A percentile compares a stretch with the other conserved stretches of the same genome.
Evolutionary conservation across 2,113 vertebrate species (phyloP).

Genomic region (Columba janthina): DNA sequence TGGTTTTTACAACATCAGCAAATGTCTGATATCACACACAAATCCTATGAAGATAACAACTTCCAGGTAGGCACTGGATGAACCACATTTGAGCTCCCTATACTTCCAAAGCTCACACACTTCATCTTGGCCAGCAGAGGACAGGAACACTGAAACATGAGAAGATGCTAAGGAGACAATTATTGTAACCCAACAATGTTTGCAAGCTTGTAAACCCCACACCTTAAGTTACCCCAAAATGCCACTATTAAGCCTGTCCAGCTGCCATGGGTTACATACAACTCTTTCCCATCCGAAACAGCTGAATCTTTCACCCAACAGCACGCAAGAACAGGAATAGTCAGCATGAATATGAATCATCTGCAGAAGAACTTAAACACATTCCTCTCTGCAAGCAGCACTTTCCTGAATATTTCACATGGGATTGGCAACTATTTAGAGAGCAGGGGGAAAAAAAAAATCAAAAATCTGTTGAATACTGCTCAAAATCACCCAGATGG

Average conservation of each 20-base stretch:
- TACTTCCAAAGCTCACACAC: neutral
- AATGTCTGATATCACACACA: neutral
- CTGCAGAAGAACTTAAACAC: neutral
- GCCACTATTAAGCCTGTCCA: neutral
- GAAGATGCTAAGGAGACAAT: neutral
- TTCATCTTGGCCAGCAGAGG: neutral
- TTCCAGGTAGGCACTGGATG: neutral
- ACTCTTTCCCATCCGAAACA: neutral
- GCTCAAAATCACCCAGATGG: neutral
- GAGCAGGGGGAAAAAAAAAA: neutral
- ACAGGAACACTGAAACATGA: neutral
- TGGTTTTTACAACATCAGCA: neutral
- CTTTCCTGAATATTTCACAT: neutral
- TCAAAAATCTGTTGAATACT: neutral
- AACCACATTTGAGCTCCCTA: neutral
- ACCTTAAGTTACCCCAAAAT: neutral
- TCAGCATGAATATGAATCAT: neutral
- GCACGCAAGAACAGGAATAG: neutral
- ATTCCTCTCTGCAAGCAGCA: neutral
- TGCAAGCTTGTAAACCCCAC: neutral
- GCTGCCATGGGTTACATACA: neutral
- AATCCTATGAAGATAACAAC: neutral
- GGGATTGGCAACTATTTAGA: neutral
- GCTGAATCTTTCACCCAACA: rapidly evolving
- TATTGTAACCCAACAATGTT: neutral